Evolutionary conservation across 2,113 vertebrate genomes (phyloP), one percentile per base, ranked within the genome.

Genomic region (Dipodomys ordii): DNA sequence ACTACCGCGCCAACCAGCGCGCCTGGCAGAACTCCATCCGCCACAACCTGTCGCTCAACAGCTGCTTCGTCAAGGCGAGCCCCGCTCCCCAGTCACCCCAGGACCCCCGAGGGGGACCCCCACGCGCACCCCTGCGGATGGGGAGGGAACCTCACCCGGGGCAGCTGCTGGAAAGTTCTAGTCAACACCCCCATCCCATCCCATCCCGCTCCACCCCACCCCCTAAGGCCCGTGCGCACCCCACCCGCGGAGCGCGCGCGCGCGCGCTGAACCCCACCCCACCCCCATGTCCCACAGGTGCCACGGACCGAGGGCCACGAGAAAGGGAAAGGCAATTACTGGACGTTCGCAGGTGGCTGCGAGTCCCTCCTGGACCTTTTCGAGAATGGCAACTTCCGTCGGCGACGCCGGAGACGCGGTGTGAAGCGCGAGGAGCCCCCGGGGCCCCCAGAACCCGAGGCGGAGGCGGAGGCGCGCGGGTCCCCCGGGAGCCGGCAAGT

Each of bases 1-100:
- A 99, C 96, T 99, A 99, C 97, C 98, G 99, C 90, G 99, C 99
- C 90, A 99, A 99, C 98, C 99, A 99, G 98, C 98, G 99, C 95
- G 99, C 99, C 92, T 99, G 99, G 99, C 99, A 99, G 97, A 99
- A 99, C 98, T 99, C 99, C 97, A 99, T 99, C 94, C 98, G 99
- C 79, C 99, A 99, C 98, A 99, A 99, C 98, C 98, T 99, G 92
- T 99, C 99, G 0, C 99, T 99, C 95, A 99, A 99, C 98, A 99
- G 99, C 98, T 99, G 99, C 97, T 99, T 99, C 96, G 98, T 99
- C 94, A 99, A 99, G 99, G 99, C 99, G 98, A 91, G 97, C 23
- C 39, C 64, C 7, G 20, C 7, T 18, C 39, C 25, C 1, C 18
- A 2, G 1, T n/a, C 9, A 0, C 10, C 2, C 7, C 23, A 13